Evolutionary conservation across 2,113 vertebrate species (phyloP), one percentile per base, ranked within the genome.

Genomic region (Serinus canaria): DNA sequence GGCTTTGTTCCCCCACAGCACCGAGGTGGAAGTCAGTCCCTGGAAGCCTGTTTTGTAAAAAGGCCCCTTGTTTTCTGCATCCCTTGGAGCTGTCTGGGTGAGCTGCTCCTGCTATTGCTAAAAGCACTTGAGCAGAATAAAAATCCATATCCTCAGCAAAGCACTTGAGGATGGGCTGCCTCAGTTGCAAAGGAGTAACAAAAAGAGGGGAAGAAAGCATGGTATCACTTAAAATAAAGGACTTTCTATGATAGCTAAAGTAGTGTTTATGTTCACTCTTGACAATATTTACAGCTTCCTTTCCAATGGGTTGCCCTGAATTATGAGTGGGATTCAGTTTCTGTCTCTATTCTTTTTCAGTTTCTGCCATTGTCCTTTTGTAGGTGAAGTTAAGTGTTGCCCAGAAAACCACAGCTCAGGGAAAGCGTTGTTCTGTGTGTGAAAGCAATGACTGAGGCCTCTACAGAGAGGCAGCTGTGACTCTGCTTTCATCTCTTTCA

Each of bases 1-100:
- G 46, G 15, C 12, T 89, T 78, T 4, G 1, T 49, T 81, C 62
- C 19, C 47, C 81, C 33, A 13, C 0, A 0, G 28, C 1, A 14
- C 25, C 3, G 30, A 84, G 52, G 28, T 49, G 22, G 64, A 74
- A 44, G n/a, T 49, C 53, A 53, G 53, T 31, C 82, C 44, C 66
- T 89, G 64, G 77, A 94, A 81, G 47, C 31, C 11, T 10, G 12
- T 15, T 35, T 75, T 79, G 25, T 47, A 7, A 58, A 74, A 85
- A 58, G 33, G 21, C 16, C 39, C 3, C 52, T 47, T 18, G 6
- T 82, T 92, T 82, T 75, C 56, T 68, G 33, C 5, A 7, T 63
- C 56, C 8, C 20, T 78, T n/a, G 20, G 31, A 55, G 20, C 50
- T 6, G 3, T 9, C 43, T 79, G 27, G 20, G 25, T 0, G 1